Evolutionary conservation across 2,888 invertebrate genomes (phyloP).

Genomic region (Drosophila kanekoi): DNA sequence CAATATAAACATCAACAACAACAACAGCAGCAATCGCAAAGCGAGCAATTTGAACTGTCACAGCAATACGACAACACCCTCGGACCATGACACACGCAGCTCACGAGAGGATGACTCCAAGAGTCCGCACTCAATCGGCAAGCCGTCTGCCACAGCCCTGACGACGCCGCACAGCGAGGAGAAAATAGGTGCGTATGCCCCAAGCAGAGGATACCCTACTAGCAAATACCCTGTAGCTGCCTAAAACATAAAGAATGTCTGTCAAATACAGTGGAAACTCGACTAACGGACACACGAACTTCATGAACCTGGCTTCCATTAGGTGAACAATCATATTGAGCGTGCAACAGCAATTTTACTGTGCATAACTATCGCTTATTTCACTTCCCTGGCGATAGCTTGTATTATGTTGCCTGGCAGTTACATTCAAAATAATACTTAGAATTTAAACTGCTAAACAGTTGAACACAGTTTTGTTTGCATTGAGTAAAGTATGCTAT

Average conservation of each 20-base stretch:
- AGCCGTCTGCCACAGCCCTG: conserved; percentile 47
- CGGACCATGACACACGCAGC: conserved; percentile 84
- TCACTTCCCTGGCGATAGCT: no score
- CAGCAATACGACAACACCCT: conserved; percentile 80
- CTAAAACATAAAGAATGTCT: neutral
- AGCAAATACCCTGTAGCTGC: neutral
- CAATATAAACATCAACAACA: conserved; percentile 53
- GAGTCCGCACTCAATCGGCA: conserved; percentile 83
- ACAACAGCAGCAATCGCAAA: conserved; percentile 49
- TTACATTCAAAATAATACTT: no score
- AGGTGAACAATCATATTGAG: no score
- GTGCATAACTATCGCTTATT: no score
- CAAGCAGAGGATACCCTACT: neutral
- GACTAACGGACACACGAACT: no score
- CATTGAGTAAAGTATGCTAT: no score
- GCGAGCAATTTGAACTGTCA: conserved; percentile 51
- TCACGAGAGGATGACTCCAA: conserved; percentile 85
- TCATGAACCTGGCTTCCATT: no score
- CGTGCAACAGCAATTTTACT: no score
- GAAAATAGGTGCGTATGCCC: conserved; percentile 80
- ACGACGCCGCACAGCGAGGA: conserved; percentile 68
- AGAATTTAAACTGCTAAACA: no score
- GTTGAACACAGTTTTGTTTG: no score
- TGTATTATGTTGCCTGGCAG: no score
- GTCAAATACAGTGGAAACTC: no score